A percentile compares a stretch with the other conserved stretches of the same genome.
These are phyloP conservation scores for Sisyra nigra DNA, from an alignment of 2,888 invertebrate species.

Conservation along the genomic window DNA sequence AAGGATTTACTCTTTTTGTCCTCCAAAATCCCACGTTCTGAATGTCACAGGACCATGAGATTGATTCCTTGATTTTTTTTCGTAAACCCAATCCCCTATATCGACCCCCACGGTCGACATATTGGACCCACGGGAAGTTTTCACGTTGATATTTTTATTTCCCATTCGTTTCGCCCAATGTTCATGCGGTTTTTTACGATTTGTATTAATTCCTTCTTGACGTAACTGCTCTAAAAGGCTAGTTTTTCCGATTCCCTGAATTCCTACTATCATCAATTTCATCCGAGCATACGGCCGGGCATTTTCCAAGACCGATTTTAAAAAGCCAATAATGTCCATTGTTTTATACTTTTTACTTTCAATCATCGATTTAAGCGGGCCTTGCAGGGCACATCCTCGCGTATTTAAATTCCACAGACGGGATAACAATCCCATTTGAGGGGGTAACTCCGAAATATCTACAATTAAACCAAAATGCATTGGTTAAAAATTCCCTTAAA, in stretches of 20 bases:
- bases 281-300: constrained; percentile 87
- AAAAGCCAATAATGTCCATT: constrained; percentile 84
- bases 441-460: constrained; percentile 77
- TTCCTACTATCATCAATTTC: constrained; percentile 92
- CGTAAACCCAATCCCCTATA: constrained; percentile 88
- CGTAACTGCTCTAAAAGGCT: constrained; percentile 76
- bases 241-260: constrained; percentile 78
- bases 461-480: constrained; percentile 18
- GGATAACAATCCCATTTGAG: constrained; percentile 85
- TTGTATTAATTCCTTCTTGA: constrained; percentile 65
- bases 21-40: constrained; percentile 98
- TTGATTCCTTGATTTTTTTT: constrained; percentile 62
- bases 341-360: constrained; percentile 88
- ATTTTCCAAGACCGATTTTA: constrained; percentile 76
- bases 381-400: constrained; percentile 71
- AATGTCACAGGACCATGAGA: constrained; percentile 75
- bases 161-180: constrained; percentile 95
- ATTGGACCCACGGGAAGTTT: constrained; percentile 59
- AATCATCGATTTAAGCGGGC: constrained; percentile 81
- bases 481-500: background rate
- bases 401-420: constrained; percentile 95
- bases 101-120: constrained; percentile 97
- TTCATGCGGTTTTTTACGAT: constrained; percentile 55
- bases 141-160: constrained; percentile 63
- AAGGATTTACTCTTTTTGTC: constrained; percentile 70